Evolutionary conservation across 2,797 vertebrate genomes (phyloP), one percentile per base, ranked within the genome.

Genomic region (Lithobates pipiens): DNA sequence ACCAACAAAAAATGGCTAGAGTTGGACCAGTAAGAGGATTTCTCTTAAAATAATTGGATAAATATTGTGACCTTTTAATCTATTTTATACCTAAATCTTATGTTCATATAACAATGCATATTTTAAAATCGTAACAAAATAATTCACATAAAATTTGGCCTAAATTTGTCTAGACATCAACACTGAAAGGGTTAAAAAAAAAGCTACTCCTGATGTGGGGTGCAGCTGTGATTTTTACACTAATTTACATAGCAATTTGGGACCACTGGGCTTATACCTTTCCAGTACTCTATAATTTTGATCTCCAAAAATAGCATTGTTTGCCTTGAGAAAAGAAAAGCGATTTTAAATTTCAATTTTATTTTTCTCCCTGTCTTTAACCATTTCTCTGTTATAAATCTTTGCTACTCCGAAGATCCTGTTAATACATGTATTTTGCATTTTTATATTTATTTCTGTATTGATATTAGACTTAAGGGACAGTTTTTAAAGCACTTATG

Each of bases 241-340:
- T 87, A 87, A 87, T 87, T 87, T 84, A 82, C 81, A 83, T 87
- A 84, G 86, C 81, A 87, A 87, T 87, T 87, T 87, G 86, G 86
- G 81, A 87, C 86, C 86, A 84, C 86, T 83, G 86, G 76, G 86
- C 76, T 87, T 83, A 83, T 87, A 83, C 86, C 86, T 87, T 87
- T 83, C 25, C 81, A 42, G 57, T 65, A 83, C 81, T 76, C 84
- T 87, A 83, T 87, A 87, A 87, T 87, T 87, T 87, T 87, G 81
- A 57, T 80, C 81, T 75, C 81, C 86, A 79, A 83, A 87, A 87
- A 87, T 87, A 87, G 81, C 76, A 79, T 87, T 87, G 86, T 87
- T 87, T 83, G 71, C 81, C 44, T 73, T 78, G 76, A 23, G 83
- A 79, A 73, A 80, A 85, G 74, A 80, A 83, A 79, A 79, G 29